These are phyloP conservation scores for Halocynthia roretzi DNA, from an alignment of 23 tunicate species.

Conservation along the genomic window DNA sequence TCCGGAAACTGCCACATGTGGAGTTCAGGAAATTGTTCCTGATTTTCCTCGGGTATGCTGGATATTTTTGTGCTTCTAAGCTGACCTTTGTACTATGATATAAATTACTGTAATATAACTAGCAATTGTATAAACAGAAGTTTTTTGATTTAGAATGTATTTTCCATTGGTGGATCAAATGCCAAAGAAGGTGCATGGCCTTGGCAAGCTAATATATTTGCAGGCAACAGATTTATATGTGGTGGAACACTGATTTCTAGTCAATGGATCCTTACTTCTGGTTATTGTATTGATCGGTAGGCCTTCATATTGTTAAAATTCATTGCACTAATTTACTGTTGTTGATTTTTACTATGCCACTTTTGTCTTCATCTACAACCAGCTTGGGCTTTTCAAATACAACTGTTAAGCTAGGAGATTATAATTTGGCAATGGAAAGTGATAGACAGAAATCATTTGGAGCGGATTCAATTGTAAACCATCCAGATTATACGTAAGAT, in stretches of 20 bases:
- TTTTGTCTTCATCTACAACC: neutral
- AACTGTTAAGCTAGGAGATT: too few relatives aligned
- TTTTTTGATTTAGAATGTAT: neutral
- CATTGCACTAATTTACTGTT: neutral
- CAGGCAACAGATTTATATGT: neutral
- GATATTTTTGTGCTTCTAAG: neutral
- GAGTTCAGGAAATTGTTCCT: neutral
- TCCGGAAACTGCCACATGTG: neutral
- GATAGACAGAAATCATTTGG: neutral
- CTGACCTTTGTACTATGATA: too few relatives aligned
- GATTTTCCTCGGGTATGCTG: neutral
- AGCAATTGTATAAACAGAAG: neutral
- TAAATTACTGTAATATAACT: neutral
- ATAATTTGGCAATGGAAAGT: neutral
- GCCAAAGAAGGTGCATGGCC: neutral
- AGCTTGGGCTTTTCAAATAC: neutral
- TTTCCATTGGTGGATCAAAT: neutral
- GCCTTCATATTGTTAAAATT: neutral
- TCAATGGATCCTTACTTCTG: conserved; percentile 8
- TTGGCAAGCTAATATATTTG: conserved; percentile 2
- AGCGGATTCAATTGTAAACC: neutral
- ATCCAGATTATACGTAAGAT: neutral
- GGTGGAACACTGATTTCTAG: conserved; percentile 20
- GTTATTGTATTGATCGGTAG: conserved; percentile 7
- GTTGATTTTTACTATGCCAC: neutral